Evolutionary conservation across 1,140 invertebrate genomes (phyloP).

Genomic region (Diprion similis): DNA sequence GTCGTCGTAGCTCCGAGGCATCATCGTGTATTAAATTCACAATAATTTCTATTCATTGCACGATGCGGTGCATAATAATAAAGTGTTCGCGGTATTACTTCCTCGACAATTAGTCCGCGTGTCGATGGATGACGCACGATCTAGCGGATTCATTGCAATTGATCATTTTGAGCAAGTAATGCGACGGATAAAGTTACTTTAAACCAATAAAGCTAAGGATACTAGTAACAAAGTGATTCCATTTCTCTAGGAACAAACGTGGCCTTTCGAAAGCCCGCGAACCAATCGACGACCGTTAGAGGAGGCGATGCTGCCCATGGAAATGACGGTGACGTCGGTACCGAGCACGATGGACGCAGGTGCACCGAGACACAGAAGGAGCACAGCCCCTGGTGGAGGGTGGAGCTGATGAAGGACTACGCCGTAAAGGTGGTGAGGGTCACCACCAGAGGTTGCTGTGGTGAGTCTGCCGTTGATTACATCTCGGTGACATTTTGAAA

Average conservation of each 20-base stretch:
- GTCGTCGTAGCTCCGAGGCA: too few species aligned
- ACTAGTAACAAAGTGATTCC: not conserved
- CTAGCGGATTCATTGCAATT: too few species aligned
- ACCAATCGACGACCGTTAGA: conserved; percentile 86
- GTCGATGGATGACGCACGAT: too few species aligned
- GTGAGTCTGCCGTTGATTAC: conserved; percentile 55
- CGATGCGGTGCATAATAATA: too few species aligned
- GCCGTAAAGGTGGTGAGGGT: conserved; percentile 84
- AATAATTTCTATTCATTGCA: too few species aligned
- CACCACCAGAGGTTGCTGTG: conserved; percentile 85
- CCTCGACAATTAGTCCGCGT: not conserved
- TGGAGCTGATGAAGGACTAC: conserved; percentile 84
- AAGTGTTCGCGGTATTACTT: not conserved
- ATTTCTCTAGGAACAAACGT: conserved; percentile 79
- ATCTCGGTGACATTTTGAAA: not conserved
- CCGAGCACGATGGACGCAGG: conserved; percentile 83
- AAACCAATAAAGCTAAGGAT: too few species aligned
- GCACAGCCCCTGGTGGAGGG: conserved; percentile 90
- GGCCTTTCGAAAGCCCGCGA: conserved; percentile 84
- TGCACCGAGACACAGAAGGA: conserved; percentile 91
- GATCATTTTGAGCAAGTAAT: too few species aligned
- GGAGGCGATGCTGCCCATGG: conserved; percentile 82
- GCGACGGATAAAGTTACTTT: too few species aligned
- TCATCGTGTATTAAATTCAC: too few species aligned
- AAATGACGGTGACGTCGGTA: conserved; percentile 83